Base-by-base conservation (phyloP, 92 coral and sea anemone species). In the Zoanthus sociatus region DNA sequence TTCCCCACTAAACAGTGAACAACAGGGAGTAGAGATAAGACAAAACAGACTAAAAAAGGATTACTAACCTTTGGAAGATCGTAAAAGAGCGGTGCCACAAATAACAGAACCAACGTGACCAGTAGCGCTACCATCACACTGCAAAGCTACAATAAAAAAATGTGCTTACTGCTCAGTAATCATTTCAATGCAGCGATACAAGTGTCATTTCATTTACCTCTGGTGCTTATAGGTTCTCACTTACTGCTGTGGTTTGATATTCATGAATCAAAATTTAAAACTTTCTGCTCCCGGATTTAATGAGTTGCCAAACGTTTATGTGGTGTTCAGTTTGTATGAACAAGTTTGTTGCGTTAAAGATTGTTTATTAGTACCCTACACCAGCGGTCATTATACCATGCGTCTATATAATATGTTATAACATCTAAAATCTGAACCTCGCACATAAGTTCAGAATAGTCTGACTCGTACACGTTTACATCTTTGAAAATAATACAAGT, bases 11-110 rank as follows among this genome's bases (percentile, higher is more conserved):
- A 17, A 54, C 60, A 54, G 60, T 13, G 64, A 6, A 58, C 64
- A 58, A 58, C 64, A 58, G 64, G n/a, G n/a, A 12, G 17, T 58
- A 58, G 14, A 58, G 64, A 58, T 58, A 15, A 58, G n/a, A 58
- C n/a, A 13, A 58, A 1, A 58, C 64, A 58, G 13, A 14, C 64
- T 58, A 5, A 58, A 58, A 48, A 50, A 1, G 9, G 8, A 63
- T 63, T n/a, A 81, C 83, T 76, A 76, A 94, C 98, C 98, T 97
- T 97, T 1, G 99, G 99, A 11, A 97, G 92, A 69, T 95, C 86
- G 75, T 89, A 95, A 87, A 97, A 97, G 21, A 97, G 92, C 14
- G 94, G 94, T 30, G 99, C 97, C 26, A 97, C 78, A 48, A 97
- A 91, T 73, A 92, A 84, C 75, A 97, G 89, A 30, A 92, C 98